Percentiles rank a stretch among this genome's conserved stretches.
Evolutionary conservation across 2,113 vertebrate species (phyloP).

Genomic region (Sprattus sprattus): DNA sequence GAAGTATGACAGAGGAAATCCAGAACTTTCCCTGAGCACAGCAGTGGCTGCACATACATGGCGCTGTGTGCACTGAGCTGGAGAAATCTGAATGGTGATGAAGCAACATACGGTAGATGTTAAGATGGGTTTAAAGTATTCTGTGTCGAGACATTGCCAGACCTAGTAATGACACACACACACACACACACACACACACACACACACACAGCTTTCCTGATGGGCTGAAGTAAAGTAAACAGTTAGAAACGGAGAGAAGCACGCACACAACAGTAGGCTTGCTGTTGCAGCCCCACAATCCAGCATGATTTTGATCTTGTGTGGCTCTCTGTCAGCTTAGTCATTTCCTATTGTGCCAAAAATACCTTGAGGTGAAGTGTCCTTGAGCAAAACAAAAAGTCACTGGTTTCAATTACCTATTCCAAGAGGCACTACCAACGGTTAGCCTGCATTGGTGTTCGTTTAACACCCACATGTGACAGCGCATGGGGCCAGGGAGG

Average conservation of each 20-base stretch:
- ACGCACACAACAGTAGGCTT: neutral
- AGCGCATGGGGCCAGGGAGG: neutral
- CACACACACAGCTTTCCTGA: neutral
- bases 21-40: neutral
- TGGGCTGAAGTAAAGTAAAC: neutral
- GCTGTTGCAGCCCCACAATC: neutral
- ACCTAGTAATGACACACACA: neutral
- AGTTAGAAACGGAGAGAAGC: neutral
- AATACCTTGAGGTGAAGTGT: neutral
- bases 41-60: neutral
- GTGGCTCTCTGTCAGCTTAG: neutral
- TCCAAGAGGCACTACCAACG: neutral
- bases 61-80: neutral
- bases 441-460: neutral
- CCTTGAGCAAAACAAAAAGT: neutral
- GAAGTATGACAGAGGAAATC: neutral
- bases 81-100: neutral
- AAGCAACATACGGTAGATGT: neutral
- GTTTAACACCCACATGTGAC: neutral
- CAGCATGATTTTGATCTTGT: neutral
- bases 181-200: conserved; percentile 9
- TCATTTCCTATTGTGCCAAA: neutral
- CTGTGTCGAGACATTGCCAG: neutral
- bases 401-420: neutral
- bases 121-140: neutral